Evolutionary conservation across 2,888 invertebrate genomes (phyloP), one percentile per base, ranked within the genome.

Genomic region (Lomographa bimaculata): DNA sequence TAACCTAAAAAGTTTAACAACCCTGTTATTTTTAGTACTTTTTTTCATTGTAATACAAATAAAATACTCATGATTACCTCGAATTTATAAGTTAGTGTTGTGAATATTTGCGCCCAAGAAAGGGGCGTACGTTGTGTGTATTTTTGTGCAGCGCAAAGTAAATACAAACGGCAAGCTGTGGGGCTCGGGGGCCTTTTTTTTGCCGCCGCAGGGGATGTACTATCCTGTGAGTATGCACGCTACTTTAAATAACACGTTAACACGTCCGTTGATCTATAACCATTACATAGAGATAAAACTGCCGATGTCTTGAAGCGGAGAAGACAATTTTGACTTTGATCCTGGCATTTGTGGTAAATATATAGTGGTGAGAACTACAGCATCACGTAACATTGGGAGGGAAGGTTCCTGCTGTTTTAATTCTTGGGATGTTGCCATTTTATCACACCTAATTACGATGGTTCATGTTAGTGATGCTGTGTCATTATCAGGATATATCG

Each of bases 191-290:
- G 95, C 96, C 90, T 96, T 95, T 92, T 96, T 96, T 92, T 94
- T 96, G 94, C 96, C 96, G 94, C 95, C 95, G 91, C 96, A 96
- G 94, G 96, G 96, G 94, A 96, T 96, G 94, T 96, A 96, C 92
- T 97, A 96, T 93, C 96, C 96, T 94, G 96, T 96, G 92, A 96
- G 96, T 94, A 86, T 77, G 53, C 50, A 41, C 50, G 50, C 45
- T 41, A 25, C 48, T 48, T 46, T 41, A 49, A 40, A 38, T 42
- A 24, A 10, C 17, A 21, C 32, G 29, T 14, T 21, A 41, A 24
- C 14, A 26, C 21, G 21, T 28, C 32, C 11, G 18, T 20, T 30
- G 41, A 48, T 47, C 34, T 50, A 47, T 57, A 50, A 48, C 29
- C 46, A 25, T 17, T 18, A 20, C 9, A n/a, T 4, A n/a, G 14